Base-by-base conservation (phyloP, 2,797 vertebrate genomes). In the Chiroxiphia lanceolata region DNA sequence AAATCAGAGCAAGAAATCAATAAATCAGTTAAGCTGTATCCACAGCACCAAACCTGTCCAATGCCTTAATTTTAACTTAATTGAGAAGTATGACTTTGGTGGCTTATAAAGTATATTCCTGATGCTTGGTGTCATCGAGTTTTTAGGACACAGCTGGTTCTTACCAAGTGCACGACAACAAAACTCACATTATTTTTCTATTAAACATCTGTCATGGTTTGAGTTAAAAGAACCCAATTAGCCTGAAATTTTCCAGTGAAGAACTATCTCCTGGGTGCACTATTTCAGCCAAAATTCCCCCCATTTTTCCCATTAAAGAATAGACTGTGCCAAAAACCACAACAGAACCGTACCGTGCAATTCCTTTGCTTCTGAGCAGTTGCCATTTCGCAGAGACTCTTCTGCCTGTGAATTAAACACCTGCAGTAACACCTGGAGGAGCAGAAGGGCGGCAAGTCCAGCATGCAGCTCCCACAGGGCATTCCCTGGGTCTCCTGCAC, bases 331-430 rank as follows among this genome's bases (percentile, higher is more conserved):
- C 31, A 36, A 56, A 90, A 71, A 2, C 67, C 14, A 38, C 9
- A 67, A 57, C 21, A 25, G 60, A 90, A 53, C 26, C 90, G 2
- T 98, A 98, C 98, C 98, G 91, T 47, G 7, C 79, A 87, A 34
- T n/a, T 97, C 91, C 87, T 97, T 34, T 96, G 96, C 93, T 97
- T 96, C 93, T 98, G 98, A 45, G 97, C 96, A 18, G 98, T 98
- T 51, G 98, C 98, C 98, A 98, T 98, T n/a, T 29, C 78, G 60
- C 59, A 42, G 51, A 15, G 44, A 31, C 13, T 76, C 83, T 76
- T 29, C 71, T 36, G 17, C 42, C 96, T 91, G 92, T 33, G 25
- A 64, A 65, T 5, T n/a, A 81, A 93, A 77, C 36, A 63, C 2
- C 31, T 13, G 38, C 29, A 34, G 95, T 51, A 95, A 70, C 59